phyloP scores from a whole-genome alignment of 2,113 vertebrate species.

The Pachypanchax playfairii region DNA sequence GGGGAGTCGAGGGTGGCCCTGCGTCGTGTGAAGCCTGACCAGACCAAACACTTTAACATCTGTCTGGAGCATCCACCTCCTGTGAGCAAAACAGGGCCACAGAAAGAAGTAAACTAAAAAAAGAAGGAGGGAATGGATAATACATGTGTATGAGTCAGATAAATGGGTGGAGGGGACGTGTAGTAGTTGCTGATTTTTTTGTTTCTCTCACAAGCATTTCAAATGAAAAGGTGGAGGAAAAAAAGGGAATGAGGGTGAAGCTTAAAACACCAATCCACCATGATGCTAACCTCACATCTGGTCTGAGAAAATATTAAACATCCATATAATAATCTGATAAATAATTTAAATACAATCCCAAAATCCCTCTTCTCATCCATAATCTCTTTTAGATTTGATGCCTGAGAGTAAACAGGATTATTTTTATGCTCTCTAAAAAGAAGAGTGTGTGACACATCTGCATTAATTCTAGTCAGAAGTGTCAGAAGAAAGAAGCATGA shows the following conservation, averaged over 20 bases:
- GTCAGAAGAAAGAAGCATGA: not conserved
- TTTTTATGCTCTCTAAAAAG: too few relatives aligned
- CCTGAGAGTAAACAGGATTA: too few relatives aligned
- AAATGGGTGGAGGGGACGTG: constrained; percentile 10
- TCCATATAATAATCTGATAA: too few relatives aligned
- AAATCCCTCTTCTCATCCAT: too few relatives aligned
- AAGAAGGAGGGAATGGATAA: constrained; percentile 6
- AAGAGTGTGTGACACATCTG: too few relatives aligned
- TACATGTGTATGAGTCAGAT: constrained; percentile 10
- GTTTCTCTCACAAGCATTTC: constrained; percentile 23
- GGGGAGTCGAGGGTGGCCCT: constrained; percentile 89
- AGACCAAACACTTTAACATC: constrained; percentile 90
- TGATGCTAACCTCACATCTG: not conserved
- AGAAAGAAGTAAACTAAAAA: not conserved
- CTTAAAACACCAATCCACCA: not conserved
- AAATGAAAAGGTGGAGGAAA: not conserved
- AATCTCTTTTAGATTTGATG: too few relatives aligned
- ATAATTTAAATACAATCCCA: too few relatives aligned
- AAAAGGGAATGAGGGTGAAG: not conserved
- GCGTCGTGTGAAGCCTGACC: constrained; percentile 87
- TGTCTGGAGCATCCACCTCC: constrained; percentile 88
- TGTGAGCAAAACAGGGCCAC: constrained; percentile 60
- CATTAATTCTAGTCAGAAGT: too few relatives aligned
- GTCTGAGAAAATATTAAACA: too few relatives aligned
- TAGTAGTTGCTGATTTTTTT: constrained; percentile 9